A percentile compares a stretch with the other conserved stretches of the same genome.
Conservation (phyloP, 2,113 vertebrate species). For the Clarias gariepinus region DNA sequence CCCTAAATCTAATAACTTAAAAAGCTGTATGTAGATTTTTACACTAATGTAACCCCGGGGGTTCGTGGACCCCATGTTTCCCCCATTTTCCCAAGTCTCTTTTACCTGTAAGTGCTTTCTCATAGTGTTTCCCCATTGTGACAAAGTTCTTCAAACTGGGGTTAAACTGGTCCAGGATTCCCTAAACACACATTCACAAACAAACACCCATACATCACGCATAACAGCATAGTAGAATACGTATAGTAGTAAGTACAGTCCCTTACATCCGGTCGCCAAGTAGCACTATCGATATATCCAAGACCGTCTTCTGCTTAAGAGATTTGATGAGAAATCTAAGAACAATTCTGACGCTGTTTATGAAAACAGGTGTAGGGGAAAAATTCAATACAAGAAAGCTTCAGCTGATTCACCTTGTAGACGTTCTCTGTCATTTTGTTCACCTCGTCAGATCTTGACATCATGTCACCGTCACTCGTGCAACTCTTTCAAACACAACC, state of each 20-base stretch:
- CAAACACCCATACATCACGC: neutral
- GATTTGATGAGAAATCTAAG: neutral
- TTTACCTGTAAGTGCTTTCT: slow-evolving; percentile 81
- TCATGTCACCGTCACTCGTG: slow-evolving; percentile 54
- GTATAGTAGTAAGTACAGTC: too few relatives aligned
- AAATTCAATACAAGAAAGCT: neutral
- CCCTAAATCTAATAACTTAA: neutral
- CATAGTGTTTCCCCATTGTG: slow-evolving; percentile 83
- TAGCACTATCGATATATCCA: neutral
- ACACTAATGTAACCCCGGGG: neutral
- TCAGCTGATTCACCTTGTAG: slow-evolving; percentile 72
- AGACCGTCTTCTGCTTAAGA: neutral
- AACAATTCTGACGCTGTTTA: neutral
- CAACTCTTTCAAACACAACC: slow-evolving; percentile 1
- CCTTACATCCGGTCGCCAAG: neutral
- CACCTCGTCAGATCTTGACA: slow-evolving; percentile 84
- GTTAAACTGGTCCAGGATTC: slow-evolving; percentile 84
- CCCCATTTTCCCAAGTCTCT: too few relatives aligned
- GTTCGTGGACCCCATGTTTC: neutral
- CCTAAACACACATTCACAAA: slow-evolving; percentile 60
- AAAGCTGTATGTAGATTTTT: neutral
- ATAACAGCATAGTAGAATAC: neutral
- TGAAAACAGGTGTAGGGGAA: neutral
- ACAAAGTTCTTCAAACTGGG: slow-evolving; percentile 86
- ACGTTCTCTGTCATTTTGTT: slow-evolving; percentile 86